These are phyloP conservation scores for Garra rufa DNA, from an alignment of 2,113 vertebrate species.

Conservation along the genomic window DNA sequence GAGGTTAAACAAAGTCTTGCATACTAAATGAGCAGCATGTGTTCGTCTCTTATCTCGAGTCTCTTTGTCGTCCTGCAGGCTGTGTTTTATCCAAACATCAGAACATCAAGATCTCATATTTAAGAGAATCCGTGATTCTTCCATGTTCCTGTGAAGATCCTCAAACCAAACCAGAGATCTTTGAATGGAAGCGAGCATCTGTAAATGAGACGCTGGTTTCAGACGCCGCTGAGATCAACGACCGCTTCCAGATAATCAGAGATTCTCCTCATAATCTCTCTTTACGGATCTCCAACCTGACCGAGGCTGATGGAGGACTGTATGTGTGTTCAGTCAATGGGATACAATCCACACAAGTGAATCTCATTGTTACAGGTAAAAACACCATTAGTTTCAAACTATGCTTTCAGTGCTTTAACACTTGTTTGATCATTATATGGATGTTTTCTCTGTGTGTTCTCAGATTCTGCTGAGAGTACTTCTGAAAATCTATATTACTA, in stretches of 20 bases:
- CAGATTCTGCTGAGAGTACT: too few species aligned
- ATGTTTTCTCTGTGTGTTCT: too few species aligned
- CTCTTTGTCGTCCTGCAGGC: neutral
- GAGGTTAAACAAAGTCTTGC: too few species aligned
- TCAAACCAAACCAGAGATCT: neutral
- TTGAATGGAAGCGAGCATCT: neutral
- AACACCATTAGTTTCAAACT: too few species aligned
- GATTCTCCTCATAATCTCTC: neutral
- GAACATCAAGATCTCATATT: neutral
- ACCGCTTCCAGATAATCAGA: neutral
- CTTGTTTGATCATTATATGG: too few species aligned
- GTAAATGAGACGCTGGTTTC: neutral
- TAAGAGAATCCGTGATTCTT: neutral
- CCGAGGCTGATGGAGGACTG: neutral
- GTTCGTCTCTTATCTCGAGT: too few species aligned
- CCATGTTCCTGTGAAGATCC: neutral
- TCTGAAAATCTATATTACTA: too few species aligned
- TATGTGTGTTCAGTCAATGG: neutral
- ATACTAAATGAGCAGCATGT: too few species aligned
- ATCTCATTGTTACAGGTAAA: slow-evolving; percentile 13
- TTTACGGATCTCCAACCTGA: neutral
- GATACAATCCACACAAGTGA: neutral
- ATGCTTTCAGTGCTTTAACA: too few species aligned
- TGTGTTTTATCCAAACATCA: neutral
- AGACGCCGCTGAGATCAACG: neutral